These are phyloP conservation scores for Phymanthus crucifer DNA, from an alignment of 92 coral and sea anemone species.

Conservation along the genomic window DNA sequence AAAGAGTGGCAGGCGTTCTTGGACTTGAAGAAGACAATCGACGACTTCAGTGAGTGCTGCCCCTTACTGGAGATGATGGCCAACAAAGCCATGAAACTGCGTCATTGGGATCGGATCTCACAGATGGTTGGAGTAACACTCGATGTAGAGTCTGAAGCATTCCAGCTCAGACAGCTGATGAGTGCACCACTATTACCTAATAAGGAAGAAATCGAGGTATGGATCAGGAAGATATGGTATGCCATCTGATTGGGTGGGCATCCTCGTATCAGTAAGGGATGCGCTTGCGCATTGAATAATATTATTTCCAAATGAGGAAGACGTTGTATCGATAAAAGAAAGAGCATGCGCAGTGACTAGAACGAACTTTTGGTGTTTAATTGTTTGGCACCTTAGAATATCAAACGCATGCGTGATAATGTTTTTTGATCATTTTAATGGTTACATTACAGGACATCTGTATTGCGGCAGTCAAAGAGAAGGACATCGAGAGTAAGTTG, in stretches of 20 bases:
- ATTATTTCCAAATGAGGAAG: no score
- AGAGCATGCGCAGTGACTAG: background rate
- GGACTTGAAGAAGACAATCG: conserved; percentile 97
- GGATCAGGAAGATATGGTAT: background rate
- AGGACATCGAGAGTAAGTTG: conserved; percentile 92
- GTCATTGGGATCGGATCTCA: conserved; percentile 98
- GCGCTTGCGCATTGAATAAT: no score
- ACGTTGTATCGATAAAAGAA: no score
- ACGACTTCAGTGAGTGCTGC: conserved; percentile 98
- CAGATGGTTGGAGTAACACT: conserved; percentile 75
- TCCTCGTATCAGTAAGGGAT: no score
- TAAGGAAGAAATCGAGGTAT: conserved; percentile 98
- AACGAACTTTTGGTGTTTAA: no score
- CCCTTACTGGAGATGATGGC: conserved; percentile 99
- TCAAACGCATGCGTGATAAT: background rate
- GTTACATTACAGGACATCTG: conserved; percentile 91
- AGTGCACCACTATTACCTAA: conserved; percentile 94
- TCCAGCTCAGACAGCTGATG: conserved; percentile 93
- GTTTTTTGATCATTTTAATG: background rate
- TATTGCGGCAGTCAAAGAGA: conserved; percentile 97
- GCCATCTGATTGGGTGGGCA: no score
- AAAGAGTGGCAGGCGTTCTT: conserved; percentile 99
- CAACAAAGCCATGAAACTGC: conserved; percentile 93
- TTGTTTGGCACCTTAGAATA: no score
- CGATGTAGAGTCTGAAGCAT: conserved; percentile 97